A percentile compares a stretch with the other conserved stretches of the same genome.
Evolutionary conservation across 2,888 invertebrate genomes (phyloP).

Genomic region (Euplagia quadripunctaria): DNA sequence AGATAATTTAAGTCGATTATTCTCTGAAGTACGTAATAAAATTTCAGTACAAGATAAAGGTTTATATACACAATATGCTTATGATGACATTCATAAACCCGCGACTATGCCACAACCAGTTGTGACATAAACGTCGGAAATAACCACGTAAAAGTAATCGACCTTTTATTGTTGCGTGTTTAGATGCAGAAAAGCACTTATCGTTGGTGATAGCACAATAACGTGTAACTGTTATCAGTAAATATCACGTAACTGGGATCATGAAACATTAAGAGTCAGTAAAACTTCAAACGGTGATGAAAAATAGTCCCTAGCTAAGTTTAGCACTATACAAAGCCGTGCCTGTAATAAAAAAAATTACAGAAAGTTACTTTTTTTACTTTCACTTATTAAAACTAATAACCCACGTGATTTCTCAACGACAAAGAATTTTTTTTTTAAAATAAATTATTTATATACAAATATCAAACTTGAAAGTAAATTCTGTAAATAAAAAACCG

Average conservation of each 20-base stretch:
- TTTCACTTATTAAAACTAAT: too few relatives aligned
- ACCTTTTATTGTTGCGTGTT: constrained; percentile 16
- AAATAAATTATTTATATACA: too few relatives aligned
- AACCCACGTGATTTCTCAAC: too few relatives aligned
- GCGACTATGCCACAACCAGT: constrained; percentile 1
- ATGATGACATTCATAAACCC: constrained; percentile 14
- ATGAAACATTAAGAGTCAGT: neutral
- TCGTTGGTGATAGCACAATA: neutral
- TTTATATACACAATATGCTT: constrained; percentile 9
- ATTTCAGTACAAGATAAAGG: constrained; percentile 6
- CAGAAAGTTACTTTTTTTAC: too few relatives aligned
- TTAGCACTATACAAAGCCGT: neutral
- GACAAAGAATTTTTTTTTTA: too few relatives aligned
- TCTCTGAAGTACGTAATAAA: neutral
- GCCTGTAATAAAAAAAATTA: neutral
- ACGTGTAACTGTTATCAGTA: neutral
- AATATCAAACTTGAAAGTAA: too few relatives aligned
- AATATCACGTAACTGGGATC: neutral
- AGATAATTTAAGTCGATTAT: neutral
- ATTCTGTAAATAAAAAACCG: too few relatives aligned
- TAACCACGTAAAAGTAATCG: constrained; percentile 16
- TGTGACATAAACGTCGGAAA: constrained; percentile 4
- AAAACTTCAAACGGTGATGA: neutral
- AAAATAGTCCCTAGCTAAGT: neutral
- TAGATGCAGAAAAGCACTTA: neutral